Evolutionary conservation across 2,797 vertebrate genomes (phyloP).

Genomic region (Catharus ustulatus): DNA sequence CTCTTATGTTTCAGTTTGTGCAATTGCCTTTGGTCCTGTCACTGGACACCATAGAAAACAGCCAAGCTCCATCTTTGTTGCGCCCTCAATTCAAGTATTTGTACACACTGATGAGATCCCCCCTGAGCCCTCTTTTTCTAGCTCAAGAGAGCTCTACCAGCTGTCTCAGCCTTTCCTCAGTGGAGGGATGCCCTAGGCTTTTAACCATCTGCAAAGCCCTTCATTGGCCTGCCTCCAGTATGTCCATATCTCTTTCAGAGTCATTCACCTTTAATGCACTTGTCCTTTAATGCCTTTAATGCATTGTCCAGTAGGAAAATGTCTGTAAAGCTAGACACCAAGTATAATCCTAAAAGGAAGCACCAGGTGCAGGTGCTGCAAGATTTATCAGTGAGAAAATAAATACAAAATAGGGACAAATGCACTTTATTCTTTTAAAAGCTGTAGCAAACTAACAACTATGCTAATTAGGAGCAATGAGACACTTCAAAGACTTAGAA

Average conservation of each 20-base stretch:
- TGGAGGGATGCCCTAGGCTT: not conserved
- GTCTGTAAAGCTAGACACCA: not conserved
- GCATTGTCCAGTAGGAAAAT: not conserved
- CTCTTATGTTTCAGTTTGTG: not conserved
- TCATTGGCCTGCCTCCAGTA: not conserved
- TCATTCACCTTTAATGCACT: not conserved
- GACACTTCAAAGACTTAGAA: not conserved
- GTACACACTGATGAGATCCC: not conserved
- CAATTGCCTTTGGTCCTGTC: not conserved
- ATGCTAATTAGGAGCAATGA: not conserved
- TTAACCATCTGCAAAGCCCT: not conserved
- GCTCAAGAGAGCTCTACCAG: not conserved
- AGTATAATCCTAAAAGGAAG: not conserved
- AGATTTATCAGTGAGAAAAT: not conserved
- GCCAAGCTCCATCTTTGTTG: not conserved
- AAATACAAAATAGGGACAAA: not conserved
- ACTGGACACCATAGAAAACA: not conserved
- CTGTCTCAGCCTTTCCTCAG: not conserved
- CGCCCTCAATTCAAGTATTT: fast-evolving
- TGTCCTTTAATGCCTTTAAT: not conserved
- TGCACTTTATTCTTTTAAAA: not conserved
- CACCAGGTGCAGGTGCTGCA: not conserved
- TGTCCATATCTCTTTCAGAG: not conserved
- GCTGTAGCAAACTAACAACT: not conserved
- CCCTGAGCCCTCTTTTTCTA: not conserved